Evolutionary conservation across 2,888 invertebrate species (phyloP), one percentile per base, ranked within the genome.

Genomic region (Lepidochrysops patricia): DNA sequence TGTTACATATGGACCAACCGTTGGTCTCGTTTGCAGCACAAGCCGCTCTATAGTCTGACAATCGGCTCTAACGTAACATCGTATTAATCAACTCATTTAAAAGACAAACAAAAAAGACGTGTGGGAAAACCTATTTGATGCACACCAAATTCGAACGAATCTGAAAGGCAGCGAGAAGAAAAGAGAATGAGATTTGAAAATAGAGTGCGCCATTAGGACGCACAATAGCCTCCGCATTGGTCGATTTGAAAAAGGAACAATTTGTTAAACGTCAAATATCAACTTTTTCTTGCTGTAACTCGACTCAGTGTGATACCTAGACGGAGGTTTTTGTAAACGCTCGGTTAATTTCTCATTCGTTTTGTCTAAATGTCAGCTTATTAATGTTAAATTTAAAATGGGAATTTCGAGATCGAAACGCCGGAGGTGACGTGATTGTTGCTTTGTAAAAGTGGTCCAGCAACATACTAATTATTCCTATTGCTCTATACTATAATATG

Each of bases 241-340:
- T 86, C 80, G 87, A 89, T 89, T 87, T 89, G 81, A 89, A 89
- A 89, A 89, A 87, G 87, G 87, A 88, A 88, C 88, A 87, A 89
- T 89, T 89, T 89, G 89, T 89, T 89, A 88, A 86, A 88, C 88
- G 89, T 88, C 89, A 88, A 87, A 88, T 87, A 86, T 87, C 84
- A 87, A 84, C 79, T 86, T 88, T 87, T 84, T 78, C 80, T 77
- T 82, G 84, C 84, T 85, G 86, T 82, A 85, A 84, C 79, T 77
- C 71, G 70, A 72, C 79, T 73, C 82, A 77, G 84, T 84, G 76
- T 82, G 85, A 81, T 83, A 83, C 79, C 84, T 86, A 81, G 80
- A 82, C 79, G 70, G 72, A 68, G 72, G 76, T 82, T 86, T 87
- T 86, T 86, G 83, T 87, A 69, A 79, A 77, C 76, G 73, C 70